Evolutionary conservation across 92 coral and sea anemone species (phyloP).

Genomic region (Umimayanthus chanpuru): DNA sequence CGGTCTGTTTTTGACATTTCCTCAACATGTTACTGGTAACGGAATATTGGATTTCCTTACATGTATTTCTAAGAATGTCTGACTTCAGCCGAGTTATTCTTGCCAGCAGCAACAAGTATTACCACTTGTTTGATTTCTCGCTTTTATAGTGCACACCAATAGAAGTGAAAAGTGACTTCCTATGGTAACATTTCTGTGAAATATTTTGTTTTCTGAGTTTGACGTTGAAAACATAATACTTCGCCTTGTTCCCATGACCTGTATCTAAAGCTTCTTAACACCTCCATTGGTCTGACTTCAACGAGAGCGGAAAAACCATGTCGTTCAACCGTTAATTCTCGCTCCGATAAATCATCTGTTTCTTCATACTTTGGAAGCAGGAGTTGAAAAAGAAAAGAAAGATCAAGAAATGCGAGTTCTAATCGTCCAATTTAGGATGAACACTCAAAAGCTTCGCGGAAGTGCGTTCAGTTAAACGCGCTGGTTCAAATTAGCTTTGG

Average conservation of each 20-base stretch:
- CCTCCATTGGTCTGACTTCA: not conserved
- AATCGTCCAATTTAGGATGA: not conserved
- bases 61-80: constrained; percentile 5
- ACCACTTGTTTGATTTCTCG: not conserved
- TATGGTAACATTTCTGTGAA: not conserved
- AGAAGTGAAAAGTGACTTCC: not conserved
- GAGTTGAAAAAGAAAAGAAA: not conserved
- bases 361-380: constrained; percentile 1
- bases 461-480: no score
- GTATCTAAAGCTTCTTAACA: not conserved
- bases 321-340: not conserved
- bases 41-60: constrained; percentile 42
- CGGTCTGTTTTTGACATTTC: constrained; percentile 36
- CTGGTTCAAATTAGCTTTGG: not conserved
- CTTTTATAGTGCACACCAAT: not conserved
- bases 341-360: constrained; percentile 6
- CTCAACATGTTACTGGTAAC: constrained; percentile 21
- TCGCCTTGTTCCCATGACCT: not conserved
- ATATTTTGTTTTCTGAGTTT: not conserved
- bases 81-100: constrained; percentile 2
- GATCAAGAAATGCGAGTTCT: not conserved
- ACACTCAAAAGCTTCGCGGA: not conserved
- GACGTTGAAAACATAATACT: not conserved
- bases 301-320: constrained; percentile 13
- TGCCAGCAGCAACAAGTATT: not conserved